These are phyloP conservation scores for Cercocebus atys DNA, from an alignment of 2,113 vertebrate genomes.

Conservation along the genomic window DNA sequence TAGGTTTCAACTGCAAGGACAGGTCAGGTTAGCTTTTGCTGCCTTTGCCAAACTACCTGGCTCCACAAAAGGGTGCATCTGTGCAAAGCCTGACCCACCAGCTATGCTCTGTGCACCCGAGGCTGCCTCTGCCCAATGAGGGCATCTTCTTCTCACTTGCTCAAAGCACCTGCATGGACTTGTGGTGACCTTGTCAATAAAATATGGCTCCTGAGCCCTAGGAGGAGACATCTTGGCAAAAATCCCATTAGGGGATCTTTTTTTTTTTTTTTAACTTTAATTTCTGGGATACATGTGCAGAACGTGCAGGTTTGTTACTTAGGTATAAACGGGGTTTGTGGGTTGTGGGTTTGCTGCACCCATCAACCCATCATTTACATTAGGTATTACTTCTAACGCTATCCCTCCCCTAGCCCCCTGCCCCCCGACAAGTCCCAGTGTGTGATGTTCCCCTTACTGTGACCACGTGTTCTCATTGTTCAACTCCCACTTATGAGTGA, in stretches of 20 bases:
- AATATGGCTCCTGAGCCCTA: neutral
- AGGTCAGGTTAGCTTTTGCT: neutral
- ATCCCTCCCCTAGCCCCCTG: too few relatives aligned
- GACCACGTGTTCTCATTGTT: too few relatives aligned
- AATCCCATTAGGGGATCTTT: neutral
- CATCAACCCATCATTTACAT: too few relatives aligned
- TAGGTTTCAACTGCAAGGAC: neutral
- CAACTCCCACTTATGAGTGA: too few relatives aligned
- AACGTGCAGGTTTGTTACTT: too few relatives aligned
- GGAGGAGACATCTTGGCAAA: neutral
- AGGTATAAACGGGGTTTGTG: too few relatives aligned
- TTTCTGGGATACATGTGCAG: too few relatives aligned
- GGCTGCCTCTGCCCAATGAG: neutral
- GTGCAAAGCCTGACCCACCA: neutral
- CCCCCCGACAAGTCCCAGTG: too few relatives aligned
- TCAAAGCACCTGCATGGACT: neutral
- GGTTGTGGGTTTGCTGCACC: too few relatives aligned
- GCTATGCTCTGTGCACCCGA: neutral
- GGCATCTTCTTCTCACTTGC: neutral
- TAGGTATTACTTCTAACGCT: too few relatives aligned
- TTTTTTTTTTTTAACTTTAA: neutral
- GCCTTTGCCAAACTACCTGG: neutral
- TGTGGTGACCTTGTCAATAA: neutral
- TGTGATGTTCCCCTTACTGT: too few relatives aligned
- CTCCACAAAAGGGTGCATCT: neutral